Base-by-base conservation (phyloP, 1,140 invertebrate genomes). In the Papilio polytes region DNA sequence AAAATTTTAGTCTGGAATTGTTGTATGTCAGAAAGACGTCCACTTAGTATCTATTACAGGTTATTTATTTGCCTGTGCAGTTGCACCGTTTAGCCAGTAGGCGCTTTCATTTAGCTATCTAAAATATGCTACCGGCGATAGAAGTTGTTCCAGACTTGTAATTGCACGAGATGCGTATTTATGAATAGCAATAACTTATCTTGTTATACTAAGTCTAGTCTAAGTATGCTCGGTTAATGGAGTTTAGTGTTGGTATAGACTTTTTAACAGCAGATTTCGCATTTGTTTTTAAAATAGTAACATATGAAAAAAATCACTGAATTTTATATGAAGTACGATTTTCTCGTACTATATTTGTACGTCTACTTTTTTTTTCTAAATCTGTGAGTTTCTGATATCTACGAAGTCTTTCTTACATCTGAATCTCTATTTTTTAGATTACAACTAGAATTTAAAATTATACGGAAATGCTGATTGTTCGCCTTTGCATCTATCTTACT, bases 101-200 rank as follows among this genome's bases (percentile, higher is more conserved):
- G 74, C 74, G 74, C 74, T 76, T 76, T 76, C 74, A 76, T 76
- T 76, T 76, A 76, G 74, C 74, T 31, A 48, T 76, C 74, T 76
- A 22, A 76, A 76, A 76, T 76, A 76, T 76, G 74, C 74, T 76
- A 76, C 74, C 74, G 74, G 74, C 74, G 74, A 76, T 76, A 51
- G 74, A n/a, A 48, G 46, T 51, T 53, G 22, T 51, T 48, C 12
- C 46, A 76, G 46, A 48, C 74, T 76, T 76, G 74, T 76, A 76
- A 53, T 76, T 76, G 74, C n/a, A 76, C 12, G 44, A 76, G 74
- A 76, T 26, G 46, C 74, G 74, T 22, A 76, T 76, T 76, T 76
- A 76, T 76, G 74, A 26, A 51, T 51, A 18, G 74, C 74, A 51
- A 76, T 76, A 76, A 76, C 41, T 76, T 53, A 76, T 76, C 1